Conservation (phyloP, 2,113 vertebrate genomes). For the Myiagra hebetior region DNA sequence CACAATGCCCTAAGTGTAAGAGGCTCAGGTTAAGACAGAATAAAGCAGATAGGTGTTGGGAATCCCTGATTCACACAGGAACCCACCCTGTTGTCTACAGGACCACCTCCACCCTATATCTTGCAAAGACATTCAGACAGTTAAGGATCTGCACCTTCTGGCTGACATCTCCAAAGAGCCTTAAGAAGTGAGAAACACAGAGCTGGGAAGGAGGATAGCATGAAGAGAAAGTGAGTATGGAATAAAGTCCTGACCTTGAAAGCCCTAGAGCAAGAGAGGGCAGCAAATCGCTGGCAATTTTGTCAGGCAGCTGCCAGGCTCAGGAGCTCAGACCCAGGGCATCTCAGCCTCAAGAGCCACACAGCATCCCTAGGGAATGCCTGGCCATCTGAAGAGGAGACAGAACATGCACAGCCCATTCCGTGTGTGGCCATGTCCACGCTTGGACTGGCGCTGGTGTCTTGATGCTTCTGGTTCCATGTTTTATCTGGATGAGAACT, state of each 20-base stretch:
- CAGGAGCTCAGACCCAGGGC: neutral
- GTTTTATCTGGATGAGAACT: neutral
- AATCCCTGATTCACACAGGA: neutral
- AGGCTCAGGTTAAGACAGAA: neutral
- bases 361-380: neutral
- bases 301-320: neutral
- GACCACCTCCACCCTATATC: neutral
- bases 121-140: neutral
- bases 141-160: neutral
- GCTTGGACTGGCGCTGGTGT: neutral
- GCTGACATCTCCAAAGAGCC: neutral
- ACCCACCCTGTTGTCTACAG: neutral
- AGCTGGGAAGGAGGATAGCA: fast-evolving
- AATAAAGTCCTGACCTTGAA: neutral
- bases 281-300: neutral
- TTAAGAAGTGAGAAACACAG: neutral
- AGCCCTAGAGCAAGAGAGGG: neutral
- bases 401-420: fast-evolving
- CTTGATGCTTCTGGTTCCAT: neutral
- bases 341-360: neutral
- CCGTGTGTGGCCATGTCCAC: fast-evolving
- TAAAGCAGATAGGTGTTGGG: fast-evolving
- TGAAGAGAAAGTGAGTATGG: neutral
- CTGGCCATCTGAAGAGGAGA: neutral
- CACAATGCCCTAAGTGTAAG: neutral